A percentile compares a stretch with the other conserved stretches of the same genome.
Evolutionary conservation across 2,888 invertebrate species (phyloP).

Genomic region (Temnothorax unifasciatus): DNA sequence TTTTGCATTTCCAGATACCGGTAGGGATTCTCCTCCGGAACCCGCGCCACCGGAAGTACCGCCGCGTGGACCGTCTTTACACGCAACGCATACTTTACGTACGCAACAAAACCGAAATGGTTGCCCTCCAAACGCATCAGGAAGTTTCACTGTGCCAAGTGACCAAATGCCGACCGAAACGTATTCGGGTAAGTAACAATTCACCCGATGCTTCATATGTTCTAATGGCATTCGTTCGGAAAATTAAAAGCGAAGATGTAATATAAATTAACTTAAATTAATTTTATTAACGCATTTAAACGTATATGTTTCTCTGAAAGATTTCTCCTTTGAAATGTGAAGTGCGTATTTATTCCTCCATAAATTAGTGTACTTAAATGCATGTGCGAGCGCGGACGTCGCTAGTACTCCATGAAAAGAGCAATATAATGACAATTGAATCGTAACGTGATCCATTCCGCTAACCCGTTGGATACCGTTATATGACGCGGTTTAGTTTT

Average conservation of each 20-base stretch:
- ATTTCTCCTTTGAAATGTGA: not conserved
- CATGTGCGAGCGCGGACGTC: not conserved
- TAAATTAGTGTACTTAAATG: constrained; percentile 19
- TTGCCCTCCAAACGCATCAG: constrained; percentile 78
- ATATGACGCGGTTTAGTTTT: constrained; percentile 74
- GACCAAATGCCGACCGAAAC: constrained; percentile 82
- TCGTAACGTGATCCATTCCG: constrained; percentile 53
- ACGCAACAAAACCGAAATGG: constrained; percentile 86
- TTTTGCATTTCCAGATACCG: constrained; percentile 86
- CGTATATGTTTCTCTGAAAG: not conserved
- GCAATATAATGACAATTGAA: constrained; percentile 50
- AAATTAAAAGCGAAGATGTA: not conserved
- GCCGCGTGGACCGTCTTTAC: constrained; percentile 93
- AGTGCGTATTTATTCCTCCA: constrained; percentile 3
- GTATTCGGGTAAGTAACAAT: constrained; percentile 79
- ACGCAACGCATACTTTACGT: constrained; percentile 87
- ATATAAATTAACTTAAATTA: not conserved
- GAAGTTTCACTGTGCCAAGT: constrained; percentile 87
- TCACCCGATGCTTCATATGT: not conserved
- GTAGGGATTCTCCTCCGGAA: constrained; percentile 93
- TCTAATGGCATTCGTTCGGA: not conserved
- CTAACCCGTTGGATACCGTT: constrained; percentile 42
- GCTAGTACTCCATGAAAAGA: constrained; percentile 41
- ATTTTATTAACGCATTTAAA: not conserved
- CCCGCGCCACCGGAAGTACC: constrained; percentile 95